phyloP scores from a whole-genome alignment of 2,888 invertebrate genomes.

The Hipparchia sbordonii region DNA sequence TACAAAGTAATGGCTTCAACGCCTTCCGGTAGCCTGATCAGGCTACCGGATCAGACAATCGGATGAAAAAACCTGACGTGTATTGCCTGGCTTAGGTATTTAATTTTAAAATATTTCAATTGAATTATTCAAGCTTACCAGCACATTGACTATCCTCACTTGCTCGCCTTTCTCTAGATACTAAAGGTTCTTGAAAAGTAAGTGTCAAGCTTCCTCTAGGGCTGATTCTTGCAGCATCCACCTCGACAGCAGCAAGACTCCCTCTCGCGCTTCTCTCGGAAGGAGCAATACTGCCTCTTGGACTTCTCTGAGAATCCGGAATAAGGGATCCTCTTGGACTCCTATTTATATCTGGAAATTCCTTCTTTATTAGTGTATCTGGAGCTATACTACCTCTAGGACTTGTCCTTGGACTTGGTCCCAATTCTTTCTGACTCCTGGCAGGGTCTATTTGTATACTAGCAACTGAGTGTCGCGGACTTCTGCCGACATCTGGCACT shows the following conservation, averaged over 20 bases:
- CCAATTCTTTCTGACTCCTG: constrained; percentile 73
- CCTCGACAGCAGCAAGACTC: constrained; percentile 66
- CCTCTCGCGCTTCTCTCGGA: constrained; percentile 76
- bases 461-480: constrained; percentile 83
- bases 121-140: constrained; percentile 56
- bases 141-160: constrained; percentile 83
- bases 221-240: constrained; percentile 71
- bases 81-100: no score
- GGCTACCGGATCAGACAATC: no score
- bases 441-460: constrained; percentile 75
- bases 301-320: constrained; percentile 82
- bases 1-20: no score
- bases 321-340: constrained; percentile 84
- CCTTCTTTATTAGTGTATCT: constrained; percentile 71
- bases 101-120: no score
- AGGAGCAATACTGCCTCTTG: constrained; percentile 84
- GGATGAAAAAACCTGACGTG: no score
- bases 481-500: constrained; percentile 82
- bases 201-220: constrained; percentile 84
- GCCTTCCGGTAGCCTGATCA: no score
- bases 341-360: constrained; percentile 70
- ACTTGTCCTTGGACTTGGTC: constrained; percentile 80
- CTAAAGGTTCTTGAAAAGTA: constrained; percentile 84
- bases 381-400: constrained; percentile 83
- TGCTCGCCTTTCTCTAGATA: constrained; percentile 80